These are phyloP conservation scores for Spinibarbus caldwelli DNA, from an alignment of 2,797 vertebrate species.

Conservation along the genomic window DNA sequence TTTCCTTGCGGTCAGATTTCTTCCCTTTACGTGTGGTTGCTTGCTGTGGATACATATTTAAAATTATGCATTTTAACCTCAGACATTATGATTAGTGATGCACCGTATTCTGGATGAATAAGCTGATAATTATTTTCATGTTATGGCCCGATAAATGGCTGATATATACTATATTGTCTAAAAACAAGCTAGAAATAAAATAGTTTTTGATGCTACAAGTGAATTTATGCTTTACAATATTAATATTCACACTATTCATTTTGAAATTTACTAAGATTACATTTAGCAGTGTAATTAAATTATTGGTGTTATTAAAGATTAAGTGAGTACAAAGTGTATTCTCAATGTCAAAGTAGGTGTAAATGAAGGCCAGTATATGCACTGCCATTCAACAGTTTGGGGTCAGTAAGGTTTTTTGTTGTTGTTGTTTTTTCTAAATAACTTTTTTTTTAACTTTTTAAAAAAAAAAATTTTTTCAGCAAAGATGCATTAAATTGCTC, in stretches of 20 bases:
- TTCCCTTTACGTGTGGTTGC: slow-evolving; percentile 87
- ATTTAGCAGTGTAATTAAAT: background rate
- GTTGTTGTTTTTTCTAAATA: too few species aligned
- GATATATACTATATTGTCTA: background rate
- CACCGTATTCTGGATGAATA: background rate
- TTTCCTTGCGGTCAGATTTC: slow-evolving; percentile 93
- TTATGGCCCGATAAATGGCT: background rate
- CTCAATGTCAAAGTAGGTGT: background rate
- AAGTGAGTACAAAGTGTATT: background rate
- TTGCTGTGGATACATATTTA: slow-evolving; percentile 64
- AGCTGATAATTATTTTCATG: background rate
- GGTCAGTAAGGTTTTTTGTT: background rate
- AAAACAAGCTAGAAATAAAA: background rate
- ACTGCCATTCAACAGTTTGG: too few species aligned
- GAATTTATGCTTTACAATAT: background rate
- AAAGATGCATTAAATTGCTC: background rate
- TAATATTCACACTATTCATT: background rate
- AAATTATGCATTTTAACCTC: background rate
- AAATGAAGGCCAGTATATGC: background rate
- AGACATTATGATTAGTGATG: background rate
- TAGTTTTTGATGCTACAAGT: background rate
- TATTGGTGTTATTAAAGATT: too few species aligned
- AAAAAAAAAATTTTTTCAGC: background rate
- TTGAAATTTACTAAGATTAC: background rate
- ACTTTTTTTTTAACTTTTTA: too few species aligned